Percentiles rank a stretch among this genome's conserved stretches.
Conservation (phyloP, 1,140 invertebrate genomes). For the Bombus ignitus region DNA sequence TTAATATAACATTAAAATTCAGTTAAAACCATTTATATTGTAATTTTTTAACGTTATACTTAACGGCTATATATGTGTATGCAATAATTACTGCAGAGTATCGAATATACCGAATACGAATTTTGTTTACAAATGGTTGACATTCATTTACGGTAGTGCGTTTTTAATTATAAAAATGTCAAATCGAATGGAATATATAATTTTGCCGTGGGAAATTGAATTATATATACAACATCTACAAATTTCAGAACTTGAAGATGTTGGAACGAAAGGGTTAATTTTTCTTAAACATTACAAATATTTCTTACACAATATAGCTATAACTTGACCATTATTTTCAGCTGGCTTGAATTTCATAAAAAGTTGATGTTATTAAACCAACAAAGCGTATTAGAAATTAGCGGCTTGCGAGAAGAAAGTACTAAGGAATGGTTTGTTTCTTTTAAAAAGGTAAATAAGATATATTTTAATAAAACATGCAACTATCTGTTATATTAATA, state of each 20-base stretch:
- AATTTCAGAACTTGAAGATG: constrained; percentile 77
- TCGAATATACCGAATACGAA: constrained; percentile 9
- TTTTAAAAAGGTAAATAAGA: constrained; percentile 84
- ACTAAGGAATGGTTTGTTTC: constrained; percentile 88
- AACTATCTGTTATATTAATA: constrained; percentile 22
- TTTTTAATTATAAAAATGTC: constrained; percentile 67
- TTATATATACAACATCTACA: constrained; percentile 81
- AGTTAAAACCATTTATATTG: neutral
- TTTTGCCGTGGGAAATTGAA: constrained; percentile 82
- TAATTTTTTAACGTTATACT: neutral
- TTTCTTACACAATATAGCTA: neutral
- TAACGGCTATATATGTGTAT: neutral
- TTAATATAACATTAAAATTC: neutral
- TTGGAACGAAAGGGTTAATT: constrained; percentile 82
- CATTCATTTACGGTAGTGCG: constrained; percentile 1
- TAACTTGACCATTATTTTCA: constrained; percentile 68
- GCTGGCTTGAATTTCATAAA: constrained; percentile 91
- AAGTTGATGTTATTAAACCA: constrained; percentile 90
- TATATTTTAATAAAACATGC: neutral
- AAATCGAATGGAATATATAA: constrained; percentile 76
- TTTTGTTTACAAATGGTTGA: constrained; percentile 79
- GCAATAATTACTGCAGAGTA: neutral
- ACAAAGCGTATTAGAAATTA: constrained; percentile 89
- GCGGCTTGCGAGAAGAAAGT: constrained; percentile 86
- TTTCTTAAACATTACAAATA: constrained; percentile 11